Evolutionary conservation across 2,888 invertebrate species (phyloP).

Genomic region (Cataglyphis rosenhaueri): DNA sequence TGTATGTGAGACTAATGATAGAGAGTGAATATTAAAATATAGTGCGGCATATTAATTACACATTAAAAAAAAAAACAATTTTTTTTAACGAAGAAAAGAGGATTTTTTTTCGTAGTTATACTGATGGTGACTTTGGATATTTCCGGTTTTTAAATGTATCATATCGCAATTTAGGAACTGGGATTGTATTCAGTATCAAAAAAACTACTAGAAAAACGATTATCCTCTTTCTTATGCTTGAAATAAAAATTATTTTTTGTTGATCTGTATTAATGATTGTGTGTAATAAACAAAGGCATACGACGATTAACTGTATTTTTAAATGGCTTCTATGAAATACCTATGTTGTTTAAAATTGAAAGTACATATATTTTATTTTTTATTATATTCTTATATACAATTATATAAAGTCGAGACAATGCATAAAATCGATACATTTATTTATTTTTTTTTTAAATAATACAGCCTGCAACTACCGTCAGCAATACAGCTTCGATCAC

Average conservation of each 20-base stretch:
- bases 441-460: conserved; percentile 77
- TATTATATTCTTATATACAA: conserved; percentile 33
- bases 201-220: background rate
- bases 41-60: conserved; percentile 11
- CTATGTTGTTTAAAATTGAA: background rate
- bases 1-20: background rate
- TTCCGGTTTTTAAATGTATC: background rate
- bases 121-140: background rate
- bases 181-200: background rate
- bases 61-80: background rate
- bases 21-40: conserved; percentile 20
- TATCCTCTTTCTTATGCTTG: background rate
- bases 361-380: conserved; percentile 44
- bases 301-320: background rate
- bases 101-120: background rate
- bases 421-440: conserved; percentile 47
- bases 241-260: background rate
- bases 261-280: background rate
- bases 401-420: background rate
- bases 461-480: conserved; percentile 83
- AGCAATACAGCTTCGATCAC: conserved; percentile 86
- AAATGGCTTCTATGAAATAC: conserved; percentile 13
- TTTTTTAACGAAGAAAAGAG: background rate
- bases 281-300: background rate
- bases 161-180: background rate